These are phyloP conservation scores for Nezara viridula DNA, from an alignment of 2,888 invertebrate species.

Conservation along the genomic window DNA sequence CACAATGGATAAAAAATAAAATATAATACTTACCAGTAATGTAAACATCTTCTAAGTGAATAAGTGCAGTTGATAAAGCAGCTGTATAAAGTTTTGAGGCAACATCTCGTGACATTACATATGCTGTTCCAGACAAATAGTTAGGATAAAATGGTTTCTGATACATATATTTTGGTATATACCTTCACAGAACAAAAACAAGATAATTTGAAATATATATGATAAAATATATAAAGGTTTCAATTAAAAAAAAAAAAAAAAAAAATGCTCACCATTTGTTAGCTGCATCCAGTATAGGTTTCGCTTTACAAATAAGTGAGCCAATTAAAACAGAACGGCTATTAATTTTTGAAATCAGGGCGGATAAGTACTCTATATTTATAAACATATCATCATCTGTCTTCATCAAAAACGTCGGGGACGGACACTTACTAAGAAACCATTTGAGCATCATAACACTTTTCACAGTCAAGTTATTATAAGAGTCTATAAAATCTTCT, in stretches of 20 bases:
- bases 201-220: not conserved
- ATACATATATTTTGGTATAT: constrained; percentile 85
- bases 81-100: constrained; percentile 77
- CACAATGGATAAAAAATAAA: no score
- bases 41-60: constrained; percentile 85
- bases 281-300: constrained; percentile 79
- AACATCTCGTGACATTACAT: constrained; percentile 80
- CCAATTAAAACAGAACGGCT: constrained; percentile 75
- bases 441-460: constrained; percentile 88
- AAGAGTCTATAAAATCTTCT: constrained; percentile 86
- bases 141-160: constrained; percentile 80
- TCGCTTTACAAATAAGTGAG: constrained; percentile 83
- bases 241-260: constrained; percentile 66
- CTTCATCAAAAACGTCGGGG: constrained; percentile 81
- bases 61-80: constrained; percentile 77
- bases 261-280: constrained; percentile 80
- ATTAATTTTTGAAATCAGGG: constrained; percentile 68
- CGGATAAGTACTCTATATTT: constrained; percentile 79
- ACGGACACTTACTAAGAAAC: constrained; percentile 78
- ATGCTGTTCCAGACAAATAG: constrained; percentile 87
- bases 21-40: constrained; percentile 76
- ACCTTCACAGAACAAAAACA: constrained; percentile 74
- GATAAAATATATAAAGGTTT: not conserved
- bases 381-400: constrained; percentile 91
- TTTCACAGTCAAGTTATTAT: constrained; percentile 89